Conservation (phyloP, 1,140 invertebrate genomes). For the Drosophila melanogaster region DNA sequence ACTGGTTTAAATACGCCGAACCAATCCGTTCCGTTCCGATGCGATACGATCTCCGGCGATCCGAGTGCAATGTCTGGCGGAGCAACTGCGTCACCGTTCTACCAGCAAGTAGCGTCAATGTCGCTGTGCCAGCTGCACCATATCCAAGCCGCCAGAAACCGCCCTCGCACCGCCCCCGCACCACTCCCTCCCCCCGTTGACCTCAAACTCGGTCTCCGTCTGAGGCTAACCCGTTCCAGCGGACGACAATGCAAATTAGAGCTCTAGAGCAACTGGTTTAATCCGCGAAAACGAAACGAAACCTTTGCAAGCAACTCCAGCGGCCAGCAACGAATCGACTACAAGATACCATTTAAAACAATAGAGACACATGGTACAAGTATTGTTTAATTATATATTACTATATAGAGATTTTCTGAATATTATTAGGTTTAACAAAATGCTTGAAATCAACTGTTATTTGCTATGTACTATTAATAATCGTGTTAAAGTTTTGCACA, state of each 20-base stretch:
- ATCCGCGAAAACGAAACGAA: slow-evolving; percentile 23
- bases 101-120: slow-evolving; percentile 16
- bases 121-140: slow-evolving; percentile 20
- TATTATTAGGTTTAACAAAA: neutral
- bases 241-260: slow-evolving; percentile 75
- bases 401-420: too few relatives aligned
- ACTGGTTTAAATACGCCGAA: slow-evolving; percentile 68
- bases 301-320: slow-evolving; percentile 44
- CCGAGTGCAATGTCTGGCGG: slow-evolving; percentile 30
- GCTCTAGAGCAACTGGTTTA: slow-evolving; percentile 73
- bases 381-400: too few relatives aligned
- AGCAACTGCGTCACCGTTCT: slow-evolving; percentile 43
- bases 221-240: slow-evolving; percentile 44
- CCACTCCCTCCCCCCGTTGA: slow-evolving; percentile 8
- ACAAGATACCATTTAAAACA: neutral
- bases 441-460: too few relatives aligned
- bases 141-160: slow-evolving; percentile 2
- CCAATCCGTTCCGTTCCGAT: neutral
- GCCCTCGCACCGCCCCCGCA: slow-evolving; percentile 5
- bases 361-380: too few relatives aligned
- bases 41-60: slow-evolving; percentile 2
- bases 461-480: too few relatives aligned
- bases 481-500: too few relatives aligned
- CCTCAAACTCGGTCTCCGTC: slow-evolving; percentile 29
- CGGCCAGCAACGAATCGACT: neutral